A percentile compares a stretch with the other conserved stretches of the same genome.
Conservation (phyloP, 2,797 vertebrate species). For the Rhinoraja longicauda region DNA sequence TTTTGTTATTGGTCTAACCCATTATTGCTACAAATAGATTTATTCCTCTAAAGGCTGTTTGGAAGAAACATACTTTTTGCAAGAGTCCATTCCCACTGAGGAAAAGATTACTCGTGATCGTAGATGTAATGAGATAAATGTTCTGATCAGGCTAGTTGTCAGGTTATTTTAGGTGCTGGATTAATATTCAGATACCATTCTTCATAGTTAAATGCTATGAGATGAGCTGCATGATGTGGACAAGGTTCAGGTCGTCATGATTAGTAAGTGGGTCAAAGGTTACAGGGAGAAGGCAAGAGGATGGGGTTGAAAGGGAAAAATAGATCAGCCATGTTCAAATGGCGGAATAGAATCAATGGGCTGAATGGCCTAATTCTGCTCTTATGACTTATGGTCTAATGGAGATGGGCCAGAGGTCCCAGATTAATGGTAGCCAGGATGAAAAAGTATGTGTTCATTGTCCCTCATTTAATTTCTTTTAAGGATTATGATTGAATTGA, state of each 20-base stretch:
- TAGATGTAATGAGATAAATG: background rate
- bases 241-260: background rate
- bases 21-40: background rate
- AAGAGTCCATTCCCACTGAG: background rate
- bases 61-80: background rate
- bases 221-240: background rate
- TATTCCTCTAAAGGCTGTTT: background rate
- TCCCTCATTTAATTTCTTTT: background rate
- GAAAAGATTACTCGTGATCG: background rate
- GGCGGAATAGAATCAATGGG: no score
- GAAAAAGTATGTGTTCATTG: background rate
- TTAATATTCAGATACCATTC: background rate
- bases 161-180: background rate
- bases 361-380: no score
- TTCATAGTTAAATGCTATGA: background rate
- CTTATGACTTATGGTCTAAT: no score
- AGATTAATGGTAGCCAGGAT: background rate
- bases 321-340: no score
- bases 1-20: background rate
- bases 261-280: no score
- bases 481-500: background rate
- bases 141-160: background rate
- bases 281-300: no score
- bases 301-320: no score
- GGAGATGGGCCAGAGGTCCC: no score